Conservation (phyloP, 2,113 vertebrate genomes). For the Gasterosteus nipponicus region DNA sequence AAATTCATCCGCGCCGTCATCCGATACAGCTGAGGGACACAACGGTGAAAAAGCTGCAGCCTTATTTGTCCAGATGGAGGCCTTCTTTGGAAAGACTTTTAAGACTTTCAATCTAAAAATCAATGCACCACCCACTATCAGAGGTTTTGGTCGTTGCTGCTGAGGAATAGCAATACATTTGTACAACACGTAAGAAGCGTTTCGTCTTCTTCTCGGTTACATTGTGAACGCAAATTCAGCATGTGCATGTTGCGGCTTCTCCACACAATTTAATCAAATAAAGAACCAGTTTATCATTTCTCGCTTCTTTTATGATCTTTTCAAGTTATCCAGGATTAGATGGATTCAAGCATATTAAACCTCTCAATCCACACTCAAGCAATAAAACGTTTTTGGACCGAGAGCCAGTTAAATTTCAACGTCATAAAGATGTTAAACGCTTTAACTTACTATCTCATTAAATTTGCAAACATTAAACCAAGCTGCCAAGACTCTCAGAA, state of each 20-base stretch:
- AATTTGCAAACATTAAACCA: conserved; percentile 24
- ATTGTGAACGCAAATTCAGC: not conserved
- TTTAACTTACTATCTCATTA: conserved; percentile 12
- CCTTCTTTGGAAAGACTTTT: not conserved
- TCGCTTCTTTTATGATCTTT: not conserved
- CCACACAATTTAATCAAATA: not conserved
- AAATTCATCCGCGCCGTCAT: not conserved
- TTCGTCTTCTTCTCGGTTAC: not conserved
- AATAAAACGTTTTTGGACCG: not conserved
- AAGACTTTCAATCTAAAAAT: conserved; percentile 33
- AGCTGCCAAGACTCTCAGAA: conserved; percentile 24
- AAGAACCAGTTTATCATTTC: not conserved
- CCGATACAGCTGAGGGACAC: not conserved
- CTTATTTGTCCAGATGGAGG: conserved; percentile 7
- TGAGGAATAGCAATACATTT: not conserved
- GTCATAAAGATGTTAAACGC: conserved; percentile 5
- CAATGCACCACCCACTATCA: conserved; percentile 1
- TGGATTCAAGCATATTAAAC: not conserved
- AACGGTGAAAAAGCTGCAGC: not conserved
- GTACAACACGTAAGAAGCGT: not conserved
- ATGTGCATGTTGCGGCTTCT: not conserved
- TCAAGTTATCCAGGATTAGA: conserved; percentile 1
- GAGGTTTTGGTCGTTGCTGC: not conserved
- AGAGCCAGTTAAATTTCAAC: conserved; percentile 7
- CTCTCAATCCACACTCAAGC: not conserved